Percentiles rank a stretch among this genome's conserved stretches.
Conservation (phyloP, 2,113 vertebrate genomes). For the Calyptommatus sinebrachiatus region DNA sequence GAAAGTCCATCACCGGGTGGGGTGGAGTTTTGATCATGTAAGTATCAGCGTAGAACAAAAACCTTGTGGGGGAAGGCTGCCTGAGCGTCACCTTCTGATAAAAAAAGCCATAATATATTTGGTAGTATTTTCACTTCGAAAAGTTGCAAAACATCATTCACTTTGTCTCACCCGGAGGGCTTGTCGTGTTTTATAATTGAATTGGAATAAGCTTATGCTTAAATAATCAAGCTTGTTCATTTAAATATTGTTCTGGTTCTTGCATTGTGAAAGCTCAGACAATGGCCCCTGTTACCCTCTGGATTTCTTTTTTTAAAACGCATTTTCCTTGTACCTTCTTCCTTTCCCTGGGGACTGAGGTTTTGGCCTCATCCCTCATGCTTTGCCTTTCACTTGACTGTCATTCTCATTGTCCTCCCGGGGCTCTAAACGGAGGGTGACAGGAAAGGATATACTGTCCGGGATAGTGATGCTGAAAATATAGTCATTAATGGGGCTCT, state of each 20-base stretch:
- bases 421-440: slow-evolving; percentile 61
- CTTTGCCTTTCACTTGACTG: slow-evolving; percentile 62
- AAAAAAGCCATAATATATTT: background rate
- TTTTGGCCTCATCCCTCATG: slow-evolving; percentile 58
- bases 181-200: slow-evolving; percentile 14
- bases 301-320: slow-evolving; percentile 47
- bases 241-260: slow-evolving; percentile 43
- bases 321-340: slow-evolving; percentile 44
- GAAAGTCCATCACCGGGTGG: too few species aligned
- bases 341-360: slow-evolving; percentile 28
- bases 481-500: slow-evolving; percentile 90
- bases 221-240: background rate
- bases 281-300: slow-evolving; percentile 58
- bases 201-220: slow-evolving; percentile 22
- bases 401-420: slow-evolving; percentile 63
- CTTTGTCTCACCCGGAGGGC: background rate
- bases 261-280: slow-evolving; percentile 43
- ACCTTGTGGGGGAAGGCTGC: too few species aligned
- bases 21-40: too few species aligned
- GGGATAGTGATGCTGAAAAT: slow-evolving; percentile 75
- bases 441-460: slow-evolving; percentile 77
- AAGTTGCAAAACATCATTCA: background rate
- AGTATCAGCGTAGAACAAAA: too few species aligned
- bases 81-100: background rate
- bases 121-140: background rate